Conservation (phyloP, 1,140 invertebrate genomes). For the Aphelinus atriplicis region DNA sequence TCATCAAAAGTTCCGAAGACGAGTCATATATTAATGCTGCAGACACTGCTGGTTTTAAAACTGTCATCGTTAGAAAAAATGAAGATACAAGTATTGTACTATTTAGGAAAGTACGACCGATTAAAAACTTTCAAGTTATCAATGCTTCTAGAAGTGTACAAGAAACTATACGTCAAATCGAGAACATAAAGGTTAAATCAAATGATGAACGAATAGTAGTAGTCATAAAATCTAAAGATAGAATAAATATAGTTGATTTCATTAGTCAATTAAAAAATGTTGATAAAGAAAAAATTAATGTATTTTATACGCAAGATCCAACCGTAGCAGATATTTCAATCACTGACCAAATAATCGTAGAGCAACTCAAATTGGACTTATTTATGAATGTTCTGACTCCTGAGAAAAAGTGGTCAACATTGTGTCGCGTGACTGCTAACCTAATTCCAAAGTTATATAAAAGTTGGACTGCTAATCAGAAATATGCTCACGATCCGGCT, state of each 20-base stretch:
- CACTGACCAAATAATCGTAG: constrained; percentile 67
- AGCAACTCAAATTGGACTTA: constrained; percentile 74
- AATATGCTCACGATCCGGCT: constrained; percentile 81
- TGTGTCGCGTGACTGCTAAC: constrained; percentile 71
- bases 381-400: constrained; percentile 73
- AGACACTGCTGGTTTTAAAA: constrained; percentile 47
- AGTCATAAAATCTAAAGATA: constrained; percentile 64
- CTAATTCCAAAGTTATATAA: constrained; percentile 61
- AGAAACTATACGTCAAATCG: constrained; percentile 59
- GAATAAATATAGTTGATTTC: constrained; percentile 77
- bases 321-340: constrained; percentile 70
- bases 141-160: constrained; percentile 43
- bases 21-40: constrained; percentile 40
- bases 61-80: constrained; percentile 46
- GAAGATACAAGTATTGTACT: constrained; percentile 49
- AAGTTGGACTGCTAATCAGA: constrained; percentile 80
- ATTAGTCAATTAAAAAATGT: constrained; percentile 75
- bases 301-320: constrained; percentile 69
- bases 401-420: constrained; percentile 80
- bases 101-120: constrained; percentile 46
- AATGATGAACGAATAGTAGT: constrained; percentile 61
- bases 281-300: constrained; percentile 68
- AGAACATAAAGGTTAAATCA: constrained; percentile 52
- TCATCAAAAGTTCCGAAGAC: constrained; percentile 46
- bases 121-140: constrained; percentile 46